A percentile compares a stretch with the other conserved stretches of the same genome.
Evolutionary conservation across 2,113 vertebrate genomes (phyloP).

Genomic region (Pseudopipra pipra): DNA sequence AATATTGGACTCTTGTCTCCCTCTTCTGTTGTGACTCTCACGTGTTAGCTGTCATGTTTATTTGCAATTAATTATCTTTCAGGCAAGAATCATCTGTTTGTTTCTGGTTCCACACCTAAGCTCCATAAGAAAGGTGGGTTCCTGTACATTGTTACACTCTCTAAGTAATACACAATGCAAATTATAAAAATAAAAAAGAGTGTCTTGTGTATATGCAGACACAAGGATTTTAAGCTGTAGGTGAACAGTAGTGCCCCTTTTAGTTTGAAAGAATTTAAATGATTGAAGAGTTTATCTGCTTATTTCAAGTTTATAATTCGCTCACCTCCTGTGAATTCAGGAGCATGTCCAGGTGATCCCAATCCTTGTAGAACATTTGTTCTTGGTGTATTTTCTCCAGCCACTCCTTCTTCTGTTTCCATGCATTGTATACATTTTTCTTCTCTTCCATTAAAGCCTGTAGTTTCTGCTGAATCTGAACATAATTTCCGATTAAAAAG

Average conservation of each 20-base stretch:
- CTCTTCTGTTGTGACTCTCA: background rate
- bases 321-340: slow-evolving; percentile 84
- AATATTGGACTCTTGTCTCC: background rate
- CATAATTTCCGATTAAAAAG: background rate
- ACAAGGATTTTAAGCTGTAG: background rate
- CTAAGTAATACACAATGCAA: background rate
- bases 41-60: background rate
- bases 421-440: slow-evolving; percentile 74
- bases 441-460: slow-evolving; percentile 67
- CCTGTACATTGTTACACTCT: background rate
- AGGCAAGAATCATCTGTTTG: background rate
- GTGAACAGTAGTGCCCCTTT: background rate
- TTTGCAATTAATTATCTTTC: background rate
- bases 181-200: background rate
- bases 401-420: slow-evolving; percentile 78
- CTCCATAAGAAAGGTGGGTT: background rate
- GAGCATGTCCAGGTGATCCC: slow-evolving; percentile 75
- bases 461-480: slow-evolving; percentile 78
- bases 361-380: slow-evolving; percentile 85
- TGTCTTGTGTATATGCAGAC: background rate
- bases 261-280: background rate
- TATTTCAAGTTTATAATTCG: background rate
- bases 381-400: slow-evolving; percentile 77
- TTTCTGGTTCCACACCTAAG: background rate
- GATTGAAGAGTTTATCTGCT: background rate